These are phyloP conservation scores for Philotrypesis tridentata DNA, from an alignment of 1,140 invertebrate genomes.

Conservation along the genomic window DNA sequence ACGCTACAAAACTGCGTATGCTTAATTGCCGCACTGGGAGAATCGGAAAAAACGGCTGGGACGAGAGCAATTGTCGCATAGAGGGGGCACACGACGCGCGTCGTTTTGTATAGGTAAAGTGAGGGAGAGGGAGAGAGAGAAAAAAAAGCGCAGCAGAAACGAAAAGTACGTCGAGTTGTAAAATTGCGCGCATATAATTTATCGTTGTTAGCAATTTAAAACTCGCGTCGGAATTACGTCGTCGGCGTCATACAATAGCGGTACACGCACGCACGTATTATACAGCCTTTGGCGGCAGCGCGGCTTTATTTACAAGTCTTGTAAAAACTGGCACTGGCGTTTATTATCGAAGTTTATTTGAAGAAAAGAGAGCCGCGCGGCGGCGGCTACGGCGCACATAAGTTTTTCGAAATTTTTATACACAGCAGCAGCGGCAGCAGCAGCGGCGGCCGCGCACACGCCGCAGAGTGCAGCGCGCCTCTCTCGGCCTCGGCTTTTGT, in stretches of 20 bases:
- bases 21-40: no score
- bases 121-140: neutral
- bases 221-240: neutral
- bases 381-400: conserved; percentile 8
- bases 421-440: neutral
- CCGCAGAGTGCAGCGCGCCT: neutral
- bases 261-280: no score
- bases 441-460: neutral
- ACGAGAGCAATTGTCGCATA: no score
- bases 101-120: no score
- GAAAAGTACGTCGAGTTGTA: neutral
- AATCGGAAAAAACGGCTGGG: neutral
- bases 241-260: neutral
- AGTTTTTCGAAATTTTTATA: conserved; percentile 42
- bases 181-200: neutral
- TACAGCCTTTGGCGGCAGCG: neutral
- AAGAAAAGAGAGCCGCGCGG: conserved; percentile 25
- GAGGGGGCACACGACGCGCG: neutral
- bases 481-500: conserved; percentile 49
- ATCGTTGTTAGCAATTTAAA: neutral
- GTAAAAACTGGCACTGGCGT: conserved; percentile 40
- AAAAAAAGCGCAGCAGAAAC: no score
- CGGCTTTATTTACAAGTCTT: conserved; percentile 43
- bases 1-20: no score
- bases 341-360: conserved; percentile 48